Evolutionary conservation across 2,797 vertebrate species (phyloP).

Genomic region (Valencia hispanica): DNA sequence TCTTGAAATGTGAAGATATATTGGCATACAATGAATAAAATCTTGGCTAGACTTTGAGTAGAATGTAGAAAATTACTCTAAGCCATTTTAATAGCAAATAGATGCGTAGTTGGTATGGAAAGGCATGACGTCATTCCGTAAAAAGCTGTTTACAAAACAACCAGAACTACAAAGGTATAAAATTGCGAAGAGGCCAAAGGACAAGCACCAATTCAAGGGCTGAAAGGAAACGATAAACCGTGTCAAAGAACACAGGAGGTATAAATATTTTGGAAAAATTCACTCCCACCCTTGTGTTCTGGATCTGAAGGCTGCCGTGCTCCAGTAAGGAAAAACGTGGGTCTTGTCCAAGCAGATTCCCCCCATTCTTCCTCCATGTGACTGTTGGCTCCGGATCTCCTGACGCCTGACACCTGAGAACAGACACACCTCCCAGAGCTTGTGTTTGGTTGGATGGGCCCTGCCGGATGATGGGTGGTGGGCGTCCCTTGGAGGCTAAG

Average conservation of each 20-base stretch:
- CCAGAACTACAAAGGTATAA: not conserved
- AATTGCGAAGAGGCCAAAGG: not conserved
- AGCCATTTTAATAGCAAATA: not conserved
- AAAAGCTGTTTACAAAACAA: not conserved
- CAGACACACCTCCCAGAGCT: constrained; percentile 85
- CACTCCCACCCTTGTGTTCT: constrained; percentile 82
- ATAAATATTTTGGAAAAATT: not conserved
- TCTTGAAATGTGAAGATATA: not conserved
- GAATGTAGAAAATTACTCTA: not conserved
- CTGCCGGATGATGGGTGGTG: constrained; percentile 94
- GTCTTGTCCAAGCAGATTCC: constrained; percentile 90
- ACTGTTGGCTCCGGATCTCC: constrained; percentile 92
- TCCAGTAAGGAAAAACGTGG: constrained; percentile 88
- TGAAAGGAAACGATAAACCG: not conserved
- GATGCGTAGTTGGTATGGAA: not conserved
- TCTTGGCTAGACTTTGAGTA: not conserved
- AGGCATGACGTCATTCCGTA: not conserved
- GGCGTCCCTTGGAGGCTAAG: constrained; percentile 91
- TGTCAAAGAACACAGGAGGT: not conserved
- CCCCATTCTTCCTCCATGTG: constrained; percentile 93
- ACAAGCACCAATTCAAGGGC: not conserved
- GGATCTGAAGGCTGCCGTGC: constrained; percentile 92
- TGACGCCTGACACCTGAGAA: constrained; percentile 91
- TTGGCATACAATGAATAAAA: not conserved
- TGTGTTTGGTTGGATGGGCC: constrained; percentile 92